Evolutionary conservation across 23 tunicate species (phyloP), one percentile per base, ranked within the genome.

Genomic region (Corella eumyota): DNA sequence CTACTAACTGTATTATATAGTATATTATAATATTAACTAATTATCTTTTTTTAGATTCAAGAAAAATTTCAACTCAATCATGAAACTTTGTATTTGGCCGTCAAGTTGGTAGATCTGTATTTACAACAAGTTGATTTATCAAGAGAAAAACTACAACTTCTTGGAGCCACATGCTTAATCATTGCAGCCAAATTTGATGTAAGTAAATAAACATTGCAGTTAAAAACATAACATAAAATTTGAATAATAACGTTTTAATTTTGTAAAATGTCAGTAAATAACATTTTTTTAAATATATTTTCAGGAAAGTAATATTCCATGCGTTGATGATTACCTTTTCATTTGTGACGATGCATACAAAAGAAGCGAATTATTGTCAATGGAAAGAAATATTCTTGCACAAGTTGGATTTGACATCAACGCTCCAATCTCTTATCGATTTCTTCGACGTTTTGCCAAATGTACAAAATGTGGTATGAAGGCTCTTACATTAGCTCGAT

Each of bases 161-260:
- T 90, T 25, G 98, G 98, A 24, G 98, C 98, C 26, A 79, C 90
- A 26, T 46, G 90, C 0, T 59, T 90, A 17, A 73, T 90, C 47
- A 60, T 90, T 49, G 91, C 98, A 30, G 79, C 90, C 53, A 90
- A 90, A 58, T 90, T 90, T 64, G 90, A 90, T 58, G 91, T 81
- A 67, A 74, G 91, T 62, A n/a, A 13, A 52, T 6, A 4, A 28
- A 55, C 24, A 34, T 7, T 6, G n/a, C n/a, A n/a, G n/a, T n/a
- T n/a, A n/a, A n/a, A n/a, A n/a, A n/a, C n/a, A n/a, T n/a, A n/a
- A n/a, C n/a, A n/a, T n/a, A n/a, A n/a, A n/a, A n/a, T n/a, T n/a
- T n/a, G n/a, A n/a, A n/a, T n/a, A n/a, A n/a, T n/a, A n/a, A n/a
- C n/a, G n/a, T n/a, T n/a, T n/a, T n/a, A n/a, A n/a, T n/a, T n/a